Evolutionary conservation across 2,888 invertebrate species (phyloP).

Genomic region (Pristionchus fissidentatus): DNA sequence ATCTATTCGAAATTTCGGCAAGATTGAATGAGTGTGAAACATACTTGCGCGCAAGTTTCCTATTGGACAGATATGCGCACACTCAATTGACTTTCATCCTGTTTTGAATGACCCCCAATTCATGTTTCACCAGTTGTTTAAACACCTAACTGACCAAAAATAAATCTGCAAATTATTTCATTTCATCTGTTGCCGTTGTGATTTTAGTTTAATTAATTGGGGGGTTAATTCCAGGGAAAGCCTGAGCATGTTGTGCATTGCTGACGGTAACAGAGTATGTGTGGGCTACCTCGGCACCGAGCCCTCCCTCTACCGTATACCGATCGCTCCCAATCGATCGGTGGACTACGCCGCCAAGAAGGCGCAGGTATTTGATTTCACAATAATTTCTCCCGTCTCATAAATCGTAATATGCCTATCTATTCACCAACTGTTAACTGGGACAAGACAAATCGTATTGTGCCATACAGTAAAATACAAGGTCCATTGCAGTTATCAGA

Average conservation of each 20-base stretch:
- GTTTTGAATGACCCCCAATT: too few species aligned
- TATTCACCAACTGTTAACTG: neutral
- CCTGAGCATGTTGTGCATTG: neutral
- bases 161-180: too few species aligned
- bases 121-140: too few species aligned
- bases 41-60: too few species aligned
- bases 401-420: neutral
- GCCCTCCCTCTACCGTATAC: slow-evolving; percentile 47
- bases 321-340: slow-evolving; percentile 43
- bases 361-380: slow-evolving; percentile 17
- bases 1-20: too few species aligned
- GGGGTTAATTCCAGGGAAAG: neutral
- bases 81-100: too few species aligned
- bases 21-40: too few species aligned
- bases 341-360: slow-evolving; percentile 32
- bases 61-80: too few species aligned
- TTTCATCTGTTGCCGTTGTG: too few species aligned
- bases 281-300: slow-evolving; percentile 60
- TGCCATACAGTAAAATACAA: neutral
- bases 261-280: neutral
- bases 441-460: too few species aligned
- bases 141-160: too few species aligned
- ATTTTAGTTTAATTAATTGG: too few species aligned
- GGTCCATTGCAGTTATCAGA: slow-evolving; percentile 19
- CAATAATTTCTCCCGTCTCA: neutral